Percentiles rank a stretch among this genome's conserved stretches.
Conservation (phyloP, 2,113 vertebrate species). For the Ammodytes marinus region DNA sequence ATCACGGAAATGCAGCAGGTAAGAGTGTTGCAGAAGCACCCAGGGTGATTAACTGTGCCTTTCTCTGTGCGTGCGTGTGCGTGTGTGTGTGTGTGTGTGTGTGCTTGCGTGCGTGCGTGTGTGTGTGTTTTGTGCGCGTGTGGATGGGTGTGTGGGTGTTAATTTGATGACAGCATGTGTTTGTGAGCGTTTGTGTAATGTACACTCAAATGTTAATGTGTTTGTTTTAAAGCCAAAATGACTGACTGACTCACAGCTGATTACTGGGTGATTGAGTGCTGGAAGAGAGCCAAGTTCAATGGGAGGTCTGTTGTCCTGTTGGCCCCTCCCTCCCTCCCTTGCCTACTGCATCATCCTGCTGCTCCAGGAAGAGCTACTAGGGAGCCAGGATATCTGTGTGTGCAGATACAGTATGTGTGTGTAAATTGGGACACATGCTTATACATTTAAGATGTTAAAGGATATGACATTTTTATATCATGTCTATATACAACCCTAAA, state of each 20-base stretch:
- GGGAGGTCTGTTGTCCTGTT: conserved; percentile 83
- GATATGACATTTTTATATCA: background rate
- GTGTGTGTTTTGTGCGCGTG: background rate
- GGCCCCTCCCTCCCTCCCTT: conserved; percentile 46
- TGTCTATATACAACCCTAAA: background rate
- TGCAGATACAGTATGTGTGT: background rate
- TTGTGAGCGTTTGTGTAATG: conserved; percentile 25
- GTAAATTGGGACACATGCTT: background rate
- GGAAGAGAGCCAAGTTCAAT: conserved; percentile 91
- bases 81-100: background rate
- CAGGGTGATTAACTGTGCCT: conserved; percentile 6
- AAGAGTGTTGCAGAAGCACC: background rate
- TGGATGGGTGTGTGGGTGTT: conserved; percentile 1
- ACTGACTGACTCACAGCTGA: conserved; percentile 93
- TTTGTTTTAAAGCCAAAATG: conserved; percentile 70
- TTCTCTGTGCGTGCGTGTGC: conserved; percentile 10
- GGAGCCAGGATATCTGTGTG: conserved; percentile 55
- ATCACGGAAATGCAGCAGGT: conserved; percentile 17
- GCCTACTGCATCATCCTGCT: conserved; percentile 51
- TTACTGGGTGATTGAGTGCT: conserved; percentile 88
- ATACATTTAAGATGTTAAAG: conserved; percentile 43
- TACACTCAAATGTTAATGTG: conserved; percentile 68
- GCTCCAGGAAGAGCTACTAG: conserved; percentile 69
- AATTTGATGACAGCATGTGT: conserved; percentile 47
- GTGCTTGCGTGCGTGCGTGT: conserved; percentile 1